Evolutionary conservation across 1,140 invertebrate genomes (phyloP).

Genomic region (Triops cancriformis): DNA sequence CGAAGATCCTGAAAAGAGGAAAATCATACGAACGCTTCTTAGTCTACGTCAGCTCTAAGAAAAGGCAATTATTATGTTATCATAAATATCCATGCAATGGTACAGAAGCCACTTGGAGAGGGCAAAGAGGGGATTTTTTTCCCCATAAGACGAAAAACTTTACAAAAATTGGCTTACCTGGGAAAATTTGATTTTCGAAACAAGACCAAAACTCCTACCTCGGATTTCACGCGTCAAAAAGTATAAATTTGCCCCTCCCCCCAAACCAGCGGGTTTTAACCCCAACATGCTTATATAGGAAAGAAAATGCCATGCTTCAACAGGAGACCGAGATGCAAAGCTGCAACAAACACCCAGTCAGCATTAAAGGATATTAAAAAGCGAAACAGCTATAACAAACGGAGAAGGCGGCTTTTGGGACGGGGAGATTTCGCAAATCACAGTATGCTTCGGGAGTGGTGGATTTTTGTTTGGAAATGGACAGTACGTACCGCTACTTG

Average conservation of each 20-base stretch:
- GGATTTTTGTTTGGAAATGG: conserved; percentile 28
- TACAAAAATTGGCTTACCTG: too few relatives aligned
- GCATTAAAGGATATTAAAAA: background rate
- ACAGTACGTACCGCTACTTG: conserved; percentile 80
- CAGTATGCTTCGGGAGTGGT: background rate
- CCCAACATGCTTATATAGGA: background rate
- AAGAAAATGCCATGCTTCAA: conserved; percentile 7
- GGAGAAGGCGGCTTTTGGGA: background rate
- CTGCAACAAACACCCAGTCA: background rate
- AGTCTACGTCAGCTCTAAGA: background rate
- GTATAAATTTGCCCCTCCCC: background rate
- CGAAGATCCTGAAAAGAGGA: background rate
- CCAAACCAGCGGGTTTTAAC: background rate
- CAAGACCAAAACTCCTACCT: too few relatives aligned
- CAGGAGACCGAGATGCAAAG: background rate
- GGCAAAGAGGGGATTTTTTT: too few relatives aligned
- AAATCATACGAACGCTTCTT: background rate
- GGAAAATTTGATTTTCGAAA: too few relatives aligned
- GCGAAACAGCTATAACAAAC: background rate
- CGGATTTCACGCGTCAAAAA: background rate
- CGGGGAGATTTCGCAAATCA: background rate
- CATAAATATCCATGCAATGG: background rate
- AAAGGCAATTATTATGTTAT: background rate
- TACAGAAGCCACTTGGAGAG: background rate
- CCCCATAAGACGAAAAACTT: too few relatives aligned